phyloP scores from a whole-genome alignment of 2,888 invertebrate genomes.

The Caenorhabditis sp. region DNA sequence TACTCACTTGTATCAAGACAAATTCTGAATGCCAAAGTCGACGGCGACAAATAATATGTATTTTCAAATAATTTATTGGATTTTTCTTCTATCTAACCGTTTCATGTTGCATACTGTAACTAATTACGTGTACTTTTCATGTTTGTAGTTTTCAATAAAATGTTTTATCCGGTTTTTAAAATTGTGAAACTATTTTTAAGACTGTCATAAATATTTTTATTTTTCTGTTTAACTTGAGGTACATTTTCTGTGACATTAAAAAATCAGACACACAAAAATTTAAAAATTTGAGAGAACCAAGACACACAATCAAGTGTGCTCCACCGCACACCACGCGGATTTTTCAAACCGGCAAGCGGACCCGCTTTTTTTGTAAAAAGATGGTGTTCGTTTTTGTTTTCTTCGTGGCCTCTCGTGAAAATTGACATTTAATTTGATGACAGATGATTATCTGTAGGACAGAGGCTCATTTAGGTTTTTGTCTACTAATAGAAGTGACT shows the following conservation, averaged over 20 bases:
- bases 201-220: too few species aligned
- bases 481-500: neutral
- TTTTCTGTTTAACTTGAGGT: too few species aligned
- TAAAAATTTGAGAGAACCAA: neutral
- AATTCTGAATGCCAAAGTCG: slow-evolving; percentile 47
- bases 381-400: neutral
- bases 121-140: neutral
- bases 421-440: too few species aligned
- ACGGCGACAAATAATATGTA: neutral
- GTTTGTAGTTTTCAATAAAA: neutral
- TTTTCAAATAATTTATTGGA: neutral
- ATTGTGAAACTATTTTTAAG: too few species aligned
- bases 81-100: neutral
- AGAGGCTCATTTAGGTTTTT: neutral
- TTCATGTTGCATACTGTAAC: slow-evolving; percentile 1
- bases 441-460: too few species aligned
- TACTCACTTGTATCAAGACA: slow-evolving; percentile 49
- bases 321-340: neutral
- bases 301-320: neutral
- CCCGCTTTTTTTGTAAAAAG: neutral
- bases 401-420: neutral
- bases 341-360: neutral
- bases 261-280: neutral
- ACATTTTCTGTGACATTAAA: neutral
- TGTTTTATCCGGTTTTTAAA: neutral